These are phyloP conservation scores for Arctocebus calabarensis DNA, from an alignment of 2,797 vertebrate genomes.

Conservation along the genomic window DNA sequence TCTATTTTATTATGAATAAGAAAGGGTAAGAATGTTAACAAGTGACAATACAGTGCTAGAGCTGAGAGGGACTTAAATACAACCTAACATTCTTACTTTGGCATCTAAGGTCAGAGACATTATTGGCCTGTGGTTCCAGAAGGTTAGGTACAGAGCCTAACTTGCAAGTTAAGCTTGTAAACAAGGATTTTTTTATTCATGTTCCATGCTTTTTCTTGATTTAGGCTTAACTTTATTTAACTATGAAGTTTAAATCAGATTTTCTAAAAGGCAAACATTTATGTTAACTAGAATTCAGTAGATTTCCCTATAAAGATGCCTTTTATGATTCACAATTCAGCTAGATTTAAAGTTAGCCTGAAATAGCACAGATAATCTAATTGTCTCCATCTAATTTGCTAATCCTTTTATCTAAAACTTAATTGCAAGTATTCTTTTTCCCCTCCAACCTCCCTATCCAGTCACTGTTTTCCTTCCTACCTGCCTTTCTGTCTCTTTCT, in stretches of 20 bases:
- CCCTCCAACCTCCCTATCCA: background rate
- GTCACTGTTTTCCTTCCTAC: background rate
- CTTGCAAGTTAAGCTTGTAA: background rate
- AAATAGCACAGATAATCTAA: constrained; percentile 31
- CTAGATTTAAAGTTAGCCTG: constrained; percentile 41
- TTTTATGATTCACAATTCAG: constrained; percentile 22
- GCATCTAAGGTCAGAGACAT: constrained; percentile 15
- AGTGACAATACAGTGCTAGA: background rate
- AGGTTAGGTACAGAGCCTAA: background rate
- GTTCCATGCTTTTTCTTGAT: constrained; percentile 30
- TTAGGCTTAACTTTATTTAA: constrained; percentile 38
- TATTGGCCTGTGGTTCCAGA: background rate
- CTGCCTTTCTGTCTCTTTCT: background rate
- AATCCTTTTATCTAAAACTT: constrained; percentile 18
- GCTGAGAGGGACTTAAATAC: constrained; percentile 10
- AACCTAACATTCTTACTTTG: constrained; percentile 33
- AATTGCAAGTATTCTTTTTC: background rate
- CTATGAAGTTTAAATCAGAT: constrained; percentile 37
- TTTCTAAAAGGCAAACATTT: constrained; percentile 6
- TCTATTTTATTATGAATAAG: constrained; percentile 10
- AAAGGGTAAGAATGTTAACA: background rate
- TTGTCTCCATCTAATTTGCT: background rate
- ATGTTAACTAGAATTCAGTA: background rate
- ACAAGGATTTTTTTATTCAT: constrained; percentile 30
- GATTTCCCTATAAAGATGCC: background rate